Conservation (phyloP, 92 coral and sea anemone species). For the Porites evermanni region DNA sequence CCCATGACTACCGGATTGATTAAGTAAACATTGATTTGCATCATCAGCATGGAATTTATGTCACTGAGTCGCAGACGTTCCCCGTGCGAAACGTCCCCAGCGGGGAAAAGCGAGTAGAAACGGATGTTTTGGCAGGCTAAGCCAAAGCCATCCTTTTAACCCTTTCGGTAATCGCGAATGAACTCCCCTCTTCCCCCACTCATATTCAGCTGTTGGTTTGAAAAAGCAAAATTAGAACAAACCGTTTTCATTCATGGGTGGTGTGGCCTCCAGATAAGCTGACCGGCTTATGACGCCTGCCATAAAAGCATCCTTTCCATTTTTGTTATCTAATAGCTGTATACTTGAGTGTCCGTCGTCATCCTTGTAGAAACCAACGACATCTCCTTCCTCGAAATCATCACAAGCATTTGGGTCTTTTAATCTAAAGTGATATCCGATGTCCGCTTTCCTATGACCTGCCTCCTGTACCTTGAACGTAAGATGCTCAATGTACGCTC, state of each 20-base stretch:
- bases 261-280: conserved; percentile 90
- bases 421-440: conserved; percentile 88
- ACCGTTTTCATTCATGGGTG: conserved; percentile 43
- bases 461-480: conserved; percentile 48
- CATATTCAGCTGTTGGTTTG: no score
- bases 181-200: no score
- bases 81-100: no score
- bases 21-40: no score
- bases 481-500: conserved; percentile 86
- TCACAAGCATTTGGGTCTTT: conserved; percentile 70
- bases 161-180: no score
- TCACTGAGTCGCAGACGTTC: no score
- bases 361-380: conserved; percentile 90
- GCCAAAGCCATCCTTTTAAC: no score
- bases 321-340: conserved; percentile 72
- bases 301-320: conserved; percentile 78
- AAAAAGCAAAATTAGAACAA: neutral
- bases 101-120: no score
- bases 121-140: no score
- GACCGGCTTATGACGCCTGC: conserved; percentile 96
- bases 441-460: conserved; percentile 72
- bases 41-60: no score
- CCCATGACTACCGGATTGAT: no score
- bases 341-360: conserved; percentile 77
- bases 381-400: conserved; percentile 92